phyloP scores from a whole-genome alignment of 2,113 vertebrate species.

The Oryzias javanicus region DNA sequence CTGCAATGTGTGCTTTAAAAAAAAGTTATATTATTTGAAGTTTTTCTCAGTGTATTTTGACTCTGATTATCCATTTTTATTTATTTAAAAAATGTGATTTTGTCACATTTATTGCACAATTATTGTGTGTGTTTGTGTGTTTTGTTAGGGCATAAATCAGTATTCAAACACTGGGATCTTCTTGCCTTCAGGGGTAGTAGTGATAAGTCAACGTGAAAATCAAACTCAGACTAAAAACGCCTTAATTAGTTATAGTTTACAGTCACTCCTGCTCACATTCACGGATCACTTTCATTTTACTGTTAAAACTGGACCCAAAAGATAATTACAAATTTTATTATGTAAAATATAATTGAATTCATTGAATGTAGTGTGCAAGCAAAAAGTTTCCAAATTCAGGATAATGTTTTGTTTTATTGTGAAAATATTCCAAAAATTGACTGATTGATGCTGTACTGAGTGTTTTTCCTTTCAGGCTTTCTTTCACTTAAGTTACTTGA shows the following conservation, averaged over 20 bases:
- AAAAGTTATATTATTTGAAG: constrained; percentile 19
- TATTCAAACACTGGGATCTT: constrained; percentile 29
- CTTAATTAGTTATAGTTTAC: neutral
- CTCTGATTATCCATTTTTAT: constrained; percentile 41
- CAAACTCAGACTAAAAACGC: constrained; percentile 6
- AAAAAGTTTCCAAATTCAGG: constrained; percentile 16
- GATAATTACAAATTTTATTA: neutral
- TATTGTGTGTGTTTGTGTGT: constrained; percentile 24
- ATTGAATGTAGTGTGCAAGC: neutral
- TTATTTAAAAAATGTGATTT: constrained; percentile 47
- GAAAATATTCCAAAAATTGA: neutral
- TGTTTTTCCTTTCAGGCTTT: constrained; percentile 3
- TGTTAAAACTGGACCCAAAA: neutral
- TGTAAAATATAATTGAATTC: neutral
- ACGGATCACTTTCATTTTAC: neutral
- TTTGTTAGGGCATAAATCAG: neutral
- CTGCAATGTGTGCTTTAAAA: constrained; percentile 16
- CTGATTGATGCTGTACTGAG: neutral
- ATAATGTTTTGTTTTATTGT: neutral
- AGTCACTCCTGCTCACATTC: neutral
- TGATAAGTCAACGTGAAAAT: too few relatives aligned
- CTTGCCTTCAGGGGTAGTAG: neutral
- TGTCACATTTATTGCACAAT: constrained; percentile 33
- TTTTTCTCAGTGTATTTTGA: constrained; percentile 30
- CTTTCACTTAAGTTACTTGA: constrained; percentile 21